A percentile compares a stretch with the other conserved stretches of the same genome.
Evolutionary conservation across 2,797 vertebrate species (phyloP).

Genomic region (Erithacus rubecula): DNA sequence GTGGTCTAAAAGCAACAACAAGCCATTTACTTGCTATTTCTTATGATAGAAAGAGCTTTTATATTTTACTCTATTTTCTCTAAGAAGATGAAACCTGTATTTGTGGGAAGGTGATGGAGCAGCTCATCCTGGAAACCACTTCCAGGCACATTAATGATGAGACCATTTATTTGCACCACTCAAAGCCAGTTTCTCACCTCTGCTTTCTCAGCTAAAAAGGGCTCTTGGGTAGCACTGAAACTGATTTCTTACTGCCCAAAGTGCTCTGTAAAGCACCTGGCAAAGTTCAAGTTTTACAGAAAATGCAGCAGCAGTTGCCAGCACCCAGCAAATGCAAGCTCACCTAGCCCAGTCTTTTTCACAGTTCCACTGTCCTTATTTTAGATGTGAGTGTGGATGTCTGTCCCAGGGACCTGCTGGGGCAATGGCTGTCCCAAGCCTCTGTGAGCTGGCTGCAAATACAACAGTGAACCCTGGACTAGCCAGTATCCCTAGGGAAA

Average conservation of each 20-base stretch:
- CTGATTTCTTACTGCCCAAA: not conserved
- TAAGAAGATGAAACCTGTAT: not conserved
- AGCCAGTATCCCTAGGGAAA: not conserved
- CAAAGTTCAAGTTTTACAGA: not conserved
- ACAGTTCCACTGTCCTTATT: not conserved
- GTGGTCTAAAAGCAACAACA: constrained; percentile 45
- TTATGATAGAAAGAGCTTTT: not conserved
- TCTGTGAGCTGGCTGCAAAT: not conserved
- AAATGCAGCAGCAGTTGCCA: not conserved
- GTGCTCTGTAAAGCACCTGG: not conserved
- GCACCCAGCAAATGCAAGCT: not conserved
- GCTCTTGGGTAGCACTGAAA: not conserved
- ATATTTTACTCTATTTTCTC: not conserved
- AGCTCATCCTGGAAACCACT: not conserved
- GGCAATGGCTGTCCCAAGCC: not conserved
- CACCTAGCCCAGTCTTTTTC: not conserved
- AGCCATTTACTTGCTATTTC: not conserved
- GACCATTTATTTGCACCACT: not conserved
- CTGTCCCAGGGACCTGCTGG: not conserved
- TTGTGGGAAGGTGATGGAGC: not conserved
- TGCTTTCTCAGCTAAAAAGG: not conserved
- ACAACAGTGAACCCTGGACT: not conserved
- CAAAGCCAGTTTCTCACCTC: not conserved
- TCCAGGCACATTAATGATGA: not conserved
- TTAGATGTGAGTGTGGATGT: accelerated